A percentile compares a stretch with the other conserved stretches of the same genome.
phyloP scores from a whole-genome alignment of 1,140 invertebrate species.

The Zaprionus camerounensis region DNA sequence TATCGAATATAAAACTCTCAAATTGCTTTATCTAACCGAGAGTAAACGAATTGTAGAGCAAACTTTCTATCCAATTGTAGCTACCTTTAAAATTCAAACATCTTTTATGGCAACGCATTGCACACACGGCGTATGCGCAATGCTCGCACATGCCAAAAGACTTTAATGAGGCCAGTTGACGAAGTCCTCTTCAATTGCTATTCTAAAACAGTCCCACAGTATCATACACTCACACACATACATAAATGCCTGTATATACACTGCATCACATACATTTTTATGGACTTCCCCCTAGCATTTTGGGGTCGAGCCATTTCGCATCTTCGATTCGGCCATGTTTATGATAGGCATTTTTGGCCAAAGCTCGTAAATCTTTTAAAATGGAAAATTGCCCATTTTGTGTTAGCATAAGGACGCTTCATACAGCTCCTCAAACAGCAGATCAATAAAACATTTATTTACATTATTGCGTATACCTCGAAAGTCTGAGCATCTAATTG shows the following conservation, averaged over 20 bases:
- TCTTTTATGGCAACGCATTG: conserved; percentile 31
- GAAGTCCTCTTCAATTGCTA: conserved; percentile 13
- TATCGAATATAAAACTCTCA: background rate
- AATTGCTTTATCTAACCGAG: conserved; percentile 17
- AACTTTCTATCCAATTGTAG: conserved; percentile 14
- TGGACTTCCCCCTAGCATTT: conserved; percentile 13
- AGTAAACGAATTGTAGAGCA: conserved; percentile 13
- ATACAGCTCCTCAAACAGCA: conserved; percentile 1
- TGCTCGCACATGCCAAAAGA: conserved; percentile 23
- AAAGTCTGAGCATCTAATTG: conserved; percentile 63
- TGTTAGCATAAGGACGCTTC: conserved; percentile 7
- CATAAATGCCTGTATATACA: background rate
- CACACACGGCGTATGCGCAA: conserved; percentile 56
- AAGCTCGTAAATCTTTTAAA: conserved; percentile 77
- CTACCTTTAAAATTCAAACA: background rate
- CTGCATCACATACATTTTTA: conserved; percentile 22
- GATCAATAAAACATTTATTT: conserved; percentile 80
- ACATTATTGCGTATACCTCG: conserved; percentile 57
- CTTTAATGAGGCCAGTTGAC: conserved; percentile 43
- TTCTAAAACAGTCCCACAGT: background rate
- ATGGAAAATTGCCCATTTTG: conserved; percentile 78
- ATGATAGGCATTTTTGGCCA: conserved; percentile 56
- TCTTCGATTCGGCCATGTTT: conserved; percentile 61
- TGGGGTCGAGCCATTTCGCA: background rate
- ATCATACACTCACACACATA: background rate